Evolutionary conservation across 2,888 invertebrate genomes (phyloP).

Genomic region (Acrobasis repandana): DNA sequence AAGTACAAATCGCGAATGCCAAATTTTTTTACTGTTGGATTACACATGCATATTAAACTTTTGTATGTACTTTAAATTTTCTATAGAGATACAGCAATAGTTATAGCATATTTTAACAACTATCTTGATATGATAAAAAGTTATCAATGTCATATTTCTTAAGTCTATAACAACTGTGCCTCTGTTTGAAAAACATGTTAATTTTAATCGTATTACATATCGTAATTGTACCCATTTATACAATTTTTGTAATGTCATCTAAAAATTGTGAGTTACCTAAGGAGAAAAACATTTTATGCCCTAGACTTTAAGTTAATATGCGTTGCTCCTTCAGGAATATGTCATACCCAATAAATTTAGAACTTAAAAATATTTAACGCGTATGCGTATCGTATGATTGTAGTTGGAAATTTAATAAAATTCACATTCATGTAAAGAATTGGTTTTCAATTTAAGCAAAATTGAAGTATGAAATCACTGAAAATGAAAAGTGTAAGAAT

Average conservation of each 20-base stretch:
- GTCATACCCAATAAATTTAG: constrained; percentile 82
- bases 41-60: constrained; percentile 25
- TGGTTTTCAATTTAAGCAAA: constrained; percentile 73
- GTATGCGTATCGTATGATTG: constrained; percentile 52
- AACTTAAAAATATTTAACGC: constrained; percentile 57
- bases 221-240: constrained; percentile 38
- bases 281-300: constrained; percentile 32
- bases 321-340: constrained; percentile 64
- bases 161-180: constrained; percentile 25
- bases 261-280: constrained; percentile 10
- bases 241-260: constrained; percentile 25
- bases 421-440: constrained; percentile 41
- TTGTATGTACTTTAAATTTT: constrained; percentile 17
- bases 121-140: neutral
- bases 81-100: constrained; percentile 19
- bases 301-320: constrained; percentile 41
- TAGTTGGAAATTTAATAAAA: constrained; percentile 63
- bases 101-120: neutral
- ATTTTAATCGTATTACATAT: constrained; percentile 50
- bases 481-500: constrained; percentile 32
- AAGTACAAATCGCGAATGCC: constrained; percentile 64
- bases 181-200: constrained; percentile 30
- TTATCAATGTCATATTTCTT: neutral
- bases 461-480: constrained; percentile 78
- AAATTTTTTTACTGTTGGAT: constrained; percentile 48